Evolutionary conservation across 2,888 invertebrate genomes (phyloP).

Genomic region (Myopa tessellatipennis): DNA sequence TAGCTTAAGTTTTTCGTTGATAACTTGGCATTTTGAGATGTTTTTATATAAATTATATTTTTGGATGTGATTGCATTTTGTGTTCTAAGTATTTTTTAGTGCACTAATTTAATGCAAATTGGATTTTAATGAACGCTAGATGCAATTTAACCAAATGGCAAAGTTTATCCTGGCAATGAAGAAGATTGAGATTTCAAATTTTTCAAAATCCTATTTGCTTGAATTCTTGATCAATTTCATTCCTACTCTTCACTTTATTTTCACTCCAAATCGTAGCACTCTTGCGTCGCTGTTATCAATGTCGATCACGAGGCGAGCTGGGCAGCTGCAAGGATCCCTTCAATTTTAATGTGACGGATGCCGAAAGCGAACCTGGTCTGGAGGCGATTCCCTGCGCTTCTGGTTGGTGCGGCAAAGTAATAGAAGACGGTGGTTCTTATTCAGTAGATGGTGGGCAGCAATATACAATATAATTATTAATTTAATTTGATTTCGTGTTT

Average conservation of each 20-base stretch:
- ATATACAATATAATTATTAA: background rate
- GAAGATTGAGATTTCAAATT: background rate
- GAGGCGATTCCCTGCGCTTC: slow-evolving; percentile 85
- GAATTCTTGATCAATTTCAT: background rate
- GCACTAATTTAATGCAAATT: too few species aligned
- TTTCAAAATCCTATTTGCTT: background rate
- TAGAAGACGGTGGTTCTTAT: slow-evolving; percentile 82
- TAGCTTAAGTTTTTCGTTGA: slow-evolving; percentile 34
- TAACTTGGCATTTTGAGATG: background rate
- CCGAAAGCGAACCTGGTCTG: slow-evolving; percentile 78
- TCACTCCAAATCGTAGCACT: slow-evolving; percentile 69
- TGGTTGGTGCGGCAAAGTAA: slow-evolving; percentile 93
- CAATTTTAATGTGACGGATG: slow-evolving; percentile 80
- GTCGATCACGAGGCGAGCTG: slow-evolving; percentile 86
- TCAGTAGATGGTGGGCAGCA: slow-evolving; percentile 78
- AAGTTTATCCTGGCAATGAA: background rate
- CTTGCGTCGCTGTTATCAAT: slow-evolving; percentile 82
- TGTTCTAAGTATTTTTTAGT: too few species aligned
- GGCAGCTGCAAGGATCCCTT: slow-evolving; percentile 92
- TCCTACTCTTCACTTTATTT: background rate
- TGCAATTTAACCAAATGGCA: too few species aligned
- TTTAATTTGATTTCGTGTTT: background rate
- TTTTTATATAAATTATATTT: too few species aligned
- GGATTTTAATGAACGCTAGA: too few species aligned
- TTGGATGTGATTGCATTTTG: too few species aligned